Evolutionary conservation across 2,888 invertebrate genomes (phyloP), one percentile per base, ranked within the genome.

Genomic region (Atrina japonica): DNA sequence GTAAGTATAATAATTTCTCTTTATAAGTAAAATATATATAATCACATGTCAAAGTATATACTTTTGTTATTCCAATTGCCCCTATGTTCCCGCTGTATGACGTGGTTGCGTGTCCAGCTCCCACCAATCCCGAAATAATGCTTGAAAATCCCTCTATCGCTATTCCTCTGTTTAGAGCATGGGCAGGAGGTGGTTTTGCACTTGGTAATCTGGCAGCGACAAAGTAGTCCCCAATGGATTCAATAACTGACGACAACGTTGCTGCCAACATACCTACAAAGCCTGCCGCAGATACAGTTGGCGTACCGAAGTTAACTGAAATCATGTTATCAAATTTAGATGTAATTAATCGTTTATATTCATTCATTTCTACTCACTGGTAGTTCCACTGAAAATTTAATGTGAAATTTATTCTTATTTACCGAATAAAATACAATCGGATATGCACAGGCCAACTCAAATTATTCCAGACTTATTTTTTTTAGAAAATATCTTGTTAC

Each of bases 71-170:
- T 50, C 96, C 96, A 78, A 97, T 96, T 1, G 96, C 95, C 0
- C 96, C 96, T 40, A 97, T 95, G 88, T 96, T 96, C 88, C 96
- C 96, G 50, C 95, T 95, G 86, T 96, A 96, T 2, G 96, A 96
- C 81, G 96, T 96, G 60, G 96, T 95, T 0, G 96, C 96, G 84
- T 95, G 95, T 0, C 95, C 96, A 30, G 95, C 93, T n/a, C 96
- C 96, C 93, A 95, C 95, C 6, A 96, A 92, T 0, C 96, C 96
- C 0, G 96, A 95, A 49, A 96, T 91, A 63, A 96, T 92, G 0
- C 95, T 95, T 18, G 95, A 95, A 0, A 96, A 89, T 0, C 96
- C 96, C 90, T 96, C 96, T 0, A 95, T 94, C 49, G 94, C 75
- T 27, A 88, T 85, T 3, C 87, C 87, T 49, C 96, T 93, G 91